A percentile compares a stretch with the other conserved stretches of the same genome.
Conservation (phyloP, 2,888 invertebrate genomes). For the Cinara cedri region DNA sequence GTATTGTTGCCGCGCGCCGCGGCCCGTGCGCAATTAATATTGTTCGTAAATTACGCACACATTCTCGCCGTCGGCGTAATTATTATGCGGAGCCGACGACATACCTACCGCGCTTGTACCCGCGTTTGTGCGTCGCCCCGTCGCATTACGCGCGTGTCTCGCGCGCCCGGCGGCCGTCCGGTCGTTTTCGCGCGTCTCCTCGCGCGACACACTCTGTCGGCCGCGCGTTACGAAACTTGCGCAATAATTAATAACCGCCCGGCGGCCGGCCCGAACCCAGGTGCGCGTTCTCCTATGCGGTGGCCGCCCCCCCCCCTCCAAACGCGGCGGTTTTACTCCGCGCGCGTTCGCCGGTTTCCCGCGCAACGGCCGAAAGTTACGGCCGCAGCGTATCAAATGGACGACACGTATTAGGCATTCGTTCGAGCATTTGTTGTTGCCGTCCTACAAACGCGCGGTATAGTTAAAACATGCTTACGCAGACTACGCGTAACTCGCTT, state of each 20-base stretch:
- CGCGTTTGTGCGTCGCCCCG: not conserved
- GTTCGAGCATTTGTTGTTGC: no score
- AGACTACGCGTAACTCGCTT: no score
- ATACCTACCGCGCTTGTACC: not conserved
- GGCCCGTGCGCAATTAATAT: not conserved
- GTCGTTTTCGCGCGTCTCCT: constrained; percentile 38
- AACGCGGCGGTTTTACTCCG: not conserved
- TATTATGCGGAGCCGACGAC: not conserved
- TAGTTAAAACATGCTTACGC: no score
- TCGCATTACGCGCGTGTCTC: not conserved
- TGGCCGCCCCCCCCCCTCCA: not conserved
- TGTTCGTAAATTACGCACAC: not conserved
- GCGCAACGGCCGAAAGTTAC: no score
- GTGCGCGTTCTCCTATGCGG: no score
- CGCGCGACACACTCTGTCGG: constrained; percentile 10
- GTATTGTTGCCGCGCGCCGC: not conserved
- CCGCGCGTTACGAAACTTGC: no score
- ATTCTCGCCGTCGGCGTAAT: not conserved
- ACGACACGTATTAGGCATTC: no score
- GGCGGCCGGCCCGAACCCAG: constrained; percentile 17
- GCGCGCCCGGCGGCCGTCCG: not conserved
- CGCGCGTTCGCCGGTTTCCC: no score
- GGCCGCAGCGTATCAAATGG: no score
- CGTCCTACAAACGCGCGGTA: no score
- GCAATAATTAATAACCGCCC: constrained; percentile 47